phyloP scores from a whole-genome alignment of 1,140 invertebrate species.

The Teleogryllus occipitalis region DNA sequence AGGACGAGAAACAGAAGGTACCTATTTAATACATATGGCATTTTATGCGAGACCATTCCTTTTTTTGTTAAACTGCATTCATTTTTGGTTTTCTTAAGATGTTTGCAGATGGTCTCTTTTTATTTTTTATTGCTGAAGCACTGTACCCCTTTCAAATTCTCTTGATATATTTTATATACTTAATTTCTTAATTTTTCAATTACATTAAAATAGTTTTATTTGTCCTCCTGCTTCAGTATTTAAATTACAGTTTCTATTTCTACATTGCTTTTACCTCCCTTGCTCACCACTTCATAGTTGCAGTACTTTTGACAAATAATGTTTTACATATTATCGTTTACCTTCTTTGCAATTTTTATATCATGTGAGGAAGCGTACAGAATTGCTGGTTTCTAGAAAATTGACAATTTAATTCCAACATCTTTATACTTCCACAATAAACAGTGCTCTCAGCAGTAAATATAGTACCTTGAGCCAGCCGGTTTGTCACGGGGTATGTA shows the following conservation, averaged over 20 bases:
- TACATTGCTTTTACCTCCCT: no score
- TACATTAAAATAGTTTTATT: no score
- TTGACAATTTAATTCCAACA: no score
- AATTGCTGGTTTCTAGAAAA: no score
- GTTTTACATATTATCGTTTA: no score
- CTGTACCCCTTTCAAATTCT: neutral
- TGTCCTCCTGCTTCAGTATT: no score
- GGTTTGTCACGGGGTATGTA: conserved; percentile 12
- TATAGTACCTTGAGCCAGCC: neutral
- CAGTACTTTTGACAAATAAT: no score
- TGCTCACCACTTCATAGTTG: no score
- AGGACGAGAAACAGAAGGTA: conserved; percentile 96
- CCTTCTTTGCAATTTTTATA: no score
- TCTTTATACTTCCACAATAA: no score
- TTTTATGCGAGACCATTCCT: neutral
- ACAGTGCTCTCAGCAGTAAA: neutral
- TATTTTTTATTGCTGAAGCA: neutral
- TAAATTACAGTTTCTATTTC: no score
- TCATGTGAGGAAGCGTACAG: no score
- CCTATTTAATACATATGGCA: neutral
- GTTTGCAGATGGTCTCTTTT: neutral
- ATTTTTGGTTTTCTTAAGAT: neutral
- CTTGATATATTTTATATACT: neutral
- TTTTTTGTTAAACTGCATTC: neutral
- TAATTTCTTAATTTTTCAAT: neutral